These are phyloP conservation scores for Rhamphomyia laevipes DNA, from an alignment of 2,888 invertebrate genomes.

Conservation along the genomic window DNA sequence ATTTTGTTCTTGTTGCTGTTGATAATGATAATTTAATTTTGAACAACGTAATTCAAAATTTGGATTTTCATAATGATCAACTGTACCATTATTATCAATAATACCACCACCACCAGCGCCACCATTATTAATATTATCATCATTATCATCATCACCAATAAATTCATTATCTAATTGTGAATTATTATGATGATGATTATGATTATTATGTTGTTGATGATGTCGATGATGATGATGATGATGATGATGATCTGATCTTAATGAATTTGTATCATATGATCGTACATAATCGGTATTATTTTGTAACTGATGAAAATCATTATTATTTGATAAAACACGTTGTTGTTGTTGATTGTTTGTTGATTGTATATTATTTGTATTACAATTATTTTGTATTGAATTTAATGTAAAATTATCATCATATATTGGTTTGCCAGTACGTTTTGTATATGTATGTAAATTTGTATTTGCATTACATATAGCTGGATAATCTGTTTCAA, in stretches of 20 bases:
- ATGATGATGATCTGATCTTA: slow-evolving; percentile 22
- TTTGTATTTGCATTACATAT: slow-evolving; percentile 79
- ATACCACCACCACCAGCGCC: background rate
- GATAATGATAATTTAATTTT: slow-evolving; percentile 10
- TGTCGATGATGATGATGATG: slow-evolving; percentile 18
- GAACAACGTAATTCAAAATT: slow-evolving; percentile 32
- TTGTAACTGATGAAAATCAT: slow-evolving; percentile 26
- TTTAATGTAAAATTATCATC: slow-evolving; percentile 51
- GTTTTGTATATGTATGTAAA: slow-evolving; percentile 68
- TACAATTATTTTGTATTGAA: slow-evolving; percentile 29
- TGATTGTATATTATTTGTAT: background rate
- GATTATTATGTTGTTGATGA: slow-evolving; percentile 17
- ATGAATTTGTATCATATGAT: slow-evolving; percentile 33
- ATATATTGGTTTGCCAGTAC: slow-evolving; percentile 65
- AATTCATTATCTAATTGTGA: slow-evolving; percentile 14
- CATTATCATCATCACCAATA: slow-evolving; percentile 24
- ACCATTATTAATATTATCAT: slow-evolving; percentile 9
- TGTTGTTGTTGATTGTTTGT: too few species aligned
- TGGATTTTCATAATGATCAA: slow-evolving; percentile 39
- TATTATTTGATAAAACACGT: background rate
- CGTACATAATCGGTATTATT: slow-evolving; percentile 30
- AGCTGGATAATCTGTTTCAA: slow-evolving; percentile 72
- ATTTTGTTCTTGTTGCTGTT: slow-evolving; percentile 12
- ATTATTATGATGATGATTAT: slow-evolving; percentile 16
- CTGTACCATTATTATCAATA: slow-evolving; percentile 17